Conservation (phyloP, 2,888 invertebrate species). For the Pterostichus madidus region DNA sequence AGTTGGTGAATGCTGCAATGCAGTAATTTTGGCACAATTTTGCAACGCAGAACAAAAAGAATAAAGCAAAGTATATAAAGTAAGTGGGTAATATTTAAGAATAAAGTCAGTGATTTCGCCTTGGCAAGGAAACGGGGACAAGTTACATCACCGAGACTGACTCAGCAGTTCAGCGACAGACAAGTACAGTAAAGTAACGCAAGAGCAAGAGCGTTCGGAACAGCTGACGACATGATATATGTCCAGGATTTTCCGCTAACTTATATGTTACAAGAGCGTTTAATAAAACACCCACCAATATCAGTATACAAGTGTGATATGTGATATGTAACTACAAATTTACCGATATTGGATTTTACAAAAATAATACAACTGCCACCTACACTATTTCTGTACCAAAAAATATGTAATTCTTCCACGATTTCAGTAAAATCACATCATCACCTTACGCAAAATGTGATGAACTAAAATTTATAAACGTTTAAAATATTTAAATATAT, state of each 20-base stretch:
- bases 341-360: too few relatives aligned
- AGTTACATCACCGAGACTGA: conserved; percentile 26
- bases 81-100: conserved; percentile 45
- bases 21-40: conserved; percentile 10
- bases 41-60: conserved; percentile 1
- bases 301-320: too few relatives aligned
- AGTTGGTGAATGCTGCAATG: neutral
- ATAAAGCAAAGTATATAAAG: neutral
- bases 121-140: conserved; percentile 30
- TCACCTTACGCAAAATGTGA: too few relatives aligned
- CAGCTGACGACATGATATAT: conserved; percentile 5
- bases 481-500: too few relatives aligned
- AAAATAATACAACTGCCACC: too few relatives aligned
- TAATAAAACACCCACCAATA: neutral
- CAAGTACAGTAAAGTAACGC: neutral
- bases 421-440: too few relatives aligned
- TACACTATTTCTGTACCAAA: too few relatives aligned
- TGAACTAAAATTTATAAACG: too few relatives aligned
- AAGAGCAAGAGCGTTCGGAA: conserved; percentile 12
- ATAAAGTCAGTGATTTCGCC: conserved; percentile 40
- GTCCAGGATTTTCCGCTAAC: neutral
- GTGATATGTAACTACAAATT: too few relatives aligned
- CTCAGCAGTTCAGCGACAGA: conserved; percentile 8
- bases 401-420: too few relatives aligned
- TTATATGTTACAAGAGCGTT: neutral